Evolutionary conservation across 2,797 vertebrate genomes (phyloP).

Genomic region (Cheirogaleus major): DNA sequence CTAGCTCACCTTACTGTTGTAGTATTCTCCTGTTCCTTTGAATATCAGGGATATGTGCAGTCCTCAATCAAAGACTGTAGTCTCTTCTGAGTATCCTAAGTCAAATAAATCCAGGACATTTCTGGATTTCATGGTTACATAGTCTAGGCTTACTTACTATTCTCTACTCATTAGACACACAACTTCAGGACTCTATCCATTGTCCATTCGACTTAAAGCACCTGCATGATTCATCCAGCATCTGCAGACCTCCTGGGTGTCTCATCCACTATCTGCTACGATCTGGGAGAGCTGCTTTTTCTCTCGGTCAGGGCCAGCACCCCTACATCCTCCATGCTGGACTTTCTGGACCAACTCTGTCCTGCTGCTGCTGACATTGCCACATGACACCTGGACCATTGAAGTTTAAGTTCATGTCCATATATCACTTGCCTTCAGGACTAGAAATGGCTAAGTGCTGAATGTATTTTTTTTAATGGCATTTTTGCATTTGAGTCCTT

Average conservation of each 20-base stretch:
- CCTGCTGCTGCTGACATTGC: not conserved
- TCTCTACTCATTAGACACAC: not conserved
- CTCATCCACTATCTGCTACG: not conserved
- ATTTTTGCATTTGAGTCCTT: not conserved
- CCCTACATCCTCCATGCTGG: rapidly evolving
- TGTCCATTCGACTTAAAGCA: not conserved
- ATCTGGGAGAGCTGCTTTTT: not conserved
- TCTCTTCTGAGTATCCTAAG: not conserved
- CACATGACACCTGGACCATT: too few species aligned
- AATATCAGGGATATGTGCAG: not conserved
- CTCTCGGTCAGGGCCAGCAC: not conserved
- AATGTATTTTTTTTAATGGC: too few species aligned
- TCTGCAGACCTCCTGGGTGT: not conserved
- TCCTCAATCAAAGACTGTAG: not conserved
- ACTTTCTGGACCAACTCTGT: not conserved
- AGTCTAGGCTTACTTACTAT: not conserved
- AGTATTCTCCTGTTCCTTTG: not conserved
- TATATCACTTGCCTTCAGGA: not conserved
- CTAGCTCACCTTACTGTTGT: not conserved
- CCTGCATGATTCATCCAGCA: not conserved
- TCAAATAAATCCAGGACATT: not conserved
- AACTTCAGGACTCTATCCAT: not conserved
- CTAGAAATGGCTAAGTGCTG: not conserved
- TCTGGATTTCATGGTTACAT: not conserved
- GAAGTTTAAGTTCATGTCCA: not conserved